Evolutionary conservation across 2,797 vertebrate genomes (phyloP).

Genomic region (Xiphorhynchus erythropygius): DNA sequence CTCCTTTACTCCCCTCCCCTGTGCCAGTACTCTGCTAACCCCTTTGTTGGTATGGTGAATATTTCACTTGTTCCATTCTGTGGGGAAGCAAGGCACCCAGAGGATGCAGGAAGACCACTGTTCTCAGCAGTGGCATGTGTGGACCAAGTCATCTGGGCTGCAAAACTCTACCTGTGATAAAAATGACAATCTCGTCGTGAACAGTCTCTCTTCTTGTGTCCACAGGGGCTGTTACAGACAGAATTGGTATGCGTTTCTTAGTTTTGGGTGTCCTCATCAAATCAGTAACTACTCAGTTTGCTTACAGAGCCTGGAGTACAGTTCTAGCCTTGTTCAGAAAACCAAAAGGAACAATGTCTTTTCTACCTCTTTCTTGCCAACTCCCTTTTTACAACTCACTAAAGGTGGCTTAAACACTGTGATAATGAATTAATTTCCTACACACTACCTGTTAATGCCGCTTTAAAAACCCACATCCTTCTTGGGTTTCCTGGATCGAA

Average conservation of each 20-base stretch:
- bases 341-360: rapidly evolving
- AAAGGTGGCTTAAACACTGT: not conserved
- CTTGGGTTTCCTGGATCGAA: not conserved
- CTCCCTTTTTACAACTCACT: not conserved
- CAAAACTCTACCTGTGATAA: not conserved
- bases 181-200: not conserved
- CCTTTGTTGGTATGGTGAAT: not conserved
- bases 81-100: not conserved
- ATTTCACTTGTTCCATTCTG: not conserved
- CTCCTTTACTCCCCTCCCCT: not conserved
- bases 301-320: not conserved
- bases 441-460: not conserved
- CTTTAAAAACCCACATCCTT: not conserved
- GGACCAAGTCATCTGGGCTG: not conserved
- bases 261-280: not conserved
- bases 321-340: not conserved
- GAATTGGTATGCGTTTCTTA: not conserved
- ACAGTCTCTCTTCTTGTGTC: not conserved
- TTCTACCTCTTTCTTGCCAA: not conserved
- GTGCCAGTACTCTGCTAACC: not conserved
- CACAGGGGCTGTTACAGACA: not conserved
- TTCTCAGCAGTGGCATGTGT: not conserved
- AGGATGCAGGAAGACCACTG: not conserved
- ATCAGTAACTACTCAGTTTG: not conserved
- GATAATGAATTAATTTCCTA: not conserved